phyloP scores from a whole-genome alignment of 2,888 invertebrate genomes.

The Ophraella communa region DNA sequence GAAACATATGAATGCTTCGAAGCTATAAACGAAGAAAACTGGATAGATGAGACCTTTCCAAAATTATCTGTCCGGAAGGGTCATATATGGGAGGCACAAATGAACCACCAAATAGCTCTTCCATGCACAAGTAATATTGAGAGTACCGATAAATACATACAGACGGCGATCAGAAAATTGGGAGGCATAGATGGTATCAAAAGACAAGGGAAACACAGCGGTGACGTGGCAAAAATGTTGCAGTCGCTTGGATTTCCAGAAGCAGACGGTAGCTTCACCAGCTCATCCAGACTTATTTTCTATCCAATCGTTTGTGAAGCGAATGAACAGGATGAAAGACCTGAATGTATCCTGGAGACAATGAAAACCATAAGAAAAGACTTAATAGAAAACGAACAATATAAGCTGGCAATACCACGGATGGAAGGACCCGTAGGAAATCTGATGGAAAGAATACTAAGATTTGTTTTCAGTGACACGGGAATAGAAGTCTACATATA shows the following conservation, averaged over 20 bases:
- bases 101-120: neutral
- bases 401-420: neutral
- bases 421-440: no score
- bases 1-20: neutral
- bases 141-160: neutral
- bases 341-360: neutral
- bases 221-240: neutral
- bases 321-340: neutral
- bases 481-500: neutral
- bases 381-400: neutral
- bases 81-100: neutral
- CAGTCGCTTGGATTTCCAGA: slow-evolving; percentile 1
- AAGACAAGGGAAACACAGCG: neutral
- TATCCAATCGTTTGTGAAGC: neutral
- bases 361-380: neutral
- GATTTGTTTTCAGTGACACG: neutral
- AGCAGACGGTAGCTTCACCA: neutral
- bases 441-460: neutral
- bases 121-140: neutral
- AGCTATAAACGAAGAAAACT: neutral
- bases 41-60: neutral
- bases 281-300: neutral
- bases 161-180: neutral
- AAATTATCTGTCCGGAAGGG: neutral
- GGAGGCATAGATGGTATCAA: neutral